phyloP scores from a whole-genome alignment of 2,888 invertebrate genomes.

The Smittia aterrima region DNA sequence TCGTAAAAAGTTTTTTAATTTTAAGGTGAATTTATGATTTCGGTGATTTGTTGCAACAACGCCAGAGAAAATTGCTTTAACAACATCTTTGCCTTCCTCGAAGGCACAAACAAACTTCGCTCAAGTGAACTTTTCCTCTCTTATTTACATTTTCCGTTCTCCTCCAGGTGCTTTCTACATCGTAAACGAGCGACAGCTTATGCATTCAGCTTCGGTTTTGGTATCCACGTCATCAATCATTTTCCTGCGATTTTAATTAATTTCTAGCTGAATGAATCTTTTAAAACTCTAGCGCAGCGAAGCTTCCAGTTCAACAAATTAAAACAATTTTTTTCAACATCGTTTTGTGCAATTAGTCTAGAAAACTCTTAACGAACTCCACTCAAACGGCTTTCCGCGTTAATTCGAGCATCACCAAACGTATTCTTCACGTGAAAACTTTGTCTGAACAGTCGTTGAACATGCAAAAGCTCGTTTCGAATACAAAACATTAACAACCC shows the following conservation, averaged over 20 bases:
- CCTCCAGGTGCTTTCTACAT: slow-evolving; percentile 21
- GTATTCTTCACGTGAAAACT: no score
- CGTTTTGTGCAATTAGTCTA: not conserved
- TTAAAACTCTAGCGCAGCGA: not conserved
- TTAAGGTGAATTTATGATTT: slow-evolving; percentile 10
- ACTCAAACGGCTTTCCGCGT: no score
- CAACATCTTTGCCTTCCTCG: not conserved
- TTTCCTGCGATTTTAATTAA: slow-evolving; percentile 9
- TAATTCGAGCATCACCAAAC: no score
- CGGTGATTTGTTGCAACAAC: slow-evolving; percentile 9
- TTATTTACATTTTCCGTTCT: not conserved
- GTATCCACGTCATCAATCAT: slow-evolving; percentile 20
- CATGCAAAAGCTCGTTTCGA: no score
- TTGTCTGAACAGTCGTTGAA: no score
- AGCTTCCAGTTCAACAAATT: no score
- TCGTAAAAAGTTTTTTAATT: slow-evolving; percentile 18
- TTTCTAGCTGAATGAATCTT: not conserved
- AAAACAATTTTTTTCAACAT: no score
- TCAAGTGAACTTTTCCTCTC: not conserved
- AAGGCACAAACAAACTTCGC: not conserved
- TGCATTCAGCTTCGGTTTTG: not conserved
- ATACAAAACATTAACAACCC: no score
- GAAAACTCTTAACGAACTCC: no score
- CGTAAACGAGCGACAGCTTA: not conserved
- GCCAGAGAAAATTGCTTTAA: slow-evolving; percentile 1